Percentiles rank a stretch among this genome's conserved stretches.
Evolutionary conservation across 2,113 vertebrate genomes (phyloP).

Genomic region (Seriola quinqueradiata): DNA sequence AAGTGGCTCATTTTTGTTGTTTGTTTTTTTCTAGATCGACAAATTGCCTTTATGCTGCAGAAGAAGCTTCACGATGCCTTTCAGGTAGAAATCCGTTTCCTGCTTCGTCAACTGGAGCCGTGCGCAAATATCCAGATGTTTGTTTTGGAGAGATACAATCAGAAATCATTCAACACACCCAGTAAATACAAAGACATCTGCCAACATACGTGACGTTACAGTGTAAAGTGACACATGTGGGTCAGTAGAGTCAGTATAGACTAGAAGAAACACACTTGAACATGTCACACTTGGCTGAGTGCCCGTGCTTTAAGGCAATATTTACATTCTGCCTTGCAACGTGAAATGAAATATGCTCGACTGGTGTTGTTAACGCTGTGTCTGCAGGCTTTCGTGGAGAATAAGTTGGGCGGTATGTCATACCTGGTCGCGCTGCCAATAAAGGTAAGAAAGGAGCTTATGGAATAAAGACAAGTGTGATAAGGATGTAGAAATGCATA

Average conservation of each 20-base stretch:
- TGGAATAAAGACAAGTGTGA: background rate
- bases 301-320: background rate
- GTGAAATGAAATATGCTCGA: background rate
- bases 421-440: constrained; percentile 80
- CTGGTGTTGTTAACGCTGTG: background rate
- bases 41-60: constrained; percentile 85
- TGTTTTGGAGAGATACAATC: background rate
- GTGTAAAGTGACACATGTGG: background rate
- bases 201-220: background rate
- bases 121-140: background rate
- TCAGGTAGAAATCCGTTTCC: constrained; percentile 68
- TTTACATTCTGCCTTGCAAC: too few relatives aligned
- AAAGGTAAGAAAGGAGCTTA: constrained; percentile 68
- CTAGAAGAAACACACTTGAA: background rate
- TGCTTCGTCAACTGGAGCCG: too few relatives aligned
- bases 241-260: background rate
- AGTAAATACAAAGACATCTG: background rate
- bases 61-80: constrained; percentile 84
- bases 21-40: constrained; percentile 75
- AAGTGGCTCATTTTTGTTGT: background rate
- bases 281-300: background rate
- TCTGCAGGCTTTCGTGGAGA: constrained; percentile 77
- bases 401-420: constrained; percentile 75
- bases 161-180: background rate
- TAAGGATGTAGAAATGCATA: background rate